Evolutionary conservation across 1,140 invertebrate genomes (phyloP).

Genomic region (Plectrocnemia conspersa): DNA sequence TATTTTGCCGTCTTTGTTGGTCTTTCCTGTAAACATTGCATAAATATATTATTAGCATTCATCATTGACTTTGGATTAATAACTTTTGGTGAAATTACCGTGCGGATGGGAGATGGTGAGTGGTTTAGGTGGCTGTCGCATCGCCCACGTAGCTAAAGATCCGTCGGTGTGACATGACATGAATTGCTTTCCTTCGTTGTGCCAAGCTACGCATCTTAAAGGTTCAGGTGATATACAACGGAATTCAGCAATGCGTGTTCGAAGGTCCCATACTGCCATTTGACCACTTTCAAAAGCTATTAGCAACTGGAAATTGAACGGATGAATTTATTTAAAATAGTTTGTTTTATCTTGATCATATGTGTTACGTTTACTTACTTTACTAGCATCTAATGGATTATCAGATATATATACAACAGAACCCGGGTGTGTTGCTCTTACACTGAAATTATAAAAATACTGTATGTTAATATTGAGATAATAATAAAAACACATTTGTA

Average conservation of each 20-base stretch:
- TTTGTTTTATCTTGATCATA: neutral
- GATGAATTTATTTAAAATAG: neutral
- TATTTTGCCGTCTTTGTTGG: slow-evolving; percentile 78
- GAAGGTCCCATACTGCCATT: slow-evolving; percentile 94
- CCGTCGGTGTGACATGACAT: slow-evolving; percentile 96
- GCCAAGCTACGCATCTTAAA: slow-evolving; percentile 87
- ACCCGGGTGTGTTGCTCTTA: slow-evolving; percentile 91
- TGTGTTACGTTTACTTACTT: slow-evolving; percentile 58
- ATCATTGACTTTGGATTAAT: neutral
- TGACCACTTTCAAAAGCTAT: slow-evolving; percentile 95
- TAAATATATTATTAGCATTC: neutral
- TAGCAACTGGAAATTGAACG: slow-evolving; percentile 66
- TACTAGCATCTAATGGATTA: slow-evolving; percentile 91
- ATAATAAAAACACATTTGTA: too few species aligned
- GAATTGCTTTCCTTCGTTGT: slow-evolving; percentile 97
- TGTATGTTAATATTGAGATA: neutral
- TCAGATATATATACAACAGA: slow-evolving; percentile 91
- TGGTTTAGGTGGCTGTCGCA: slow-evolving; percentile 71
- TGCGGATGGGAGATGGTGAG: slow-evolving; percentile 82
- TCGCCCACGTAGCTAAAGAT: slow-evolving; percentile 87
- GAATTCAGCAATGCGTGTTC: slow-evolving; percentile 73
- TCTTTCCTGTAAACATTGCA: slow-evolving; percentile 66
- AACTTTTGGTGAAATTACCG: slow-evolving; percentile 74
- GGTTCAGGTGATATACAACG: slow-evolving; percentile 75
- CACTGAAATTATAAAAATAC: slow-evolving; percentile 62